Base-by-base conservation (phyloP, 2,888 invertebrate species). In the Oxyteleia sp. region DNA sequence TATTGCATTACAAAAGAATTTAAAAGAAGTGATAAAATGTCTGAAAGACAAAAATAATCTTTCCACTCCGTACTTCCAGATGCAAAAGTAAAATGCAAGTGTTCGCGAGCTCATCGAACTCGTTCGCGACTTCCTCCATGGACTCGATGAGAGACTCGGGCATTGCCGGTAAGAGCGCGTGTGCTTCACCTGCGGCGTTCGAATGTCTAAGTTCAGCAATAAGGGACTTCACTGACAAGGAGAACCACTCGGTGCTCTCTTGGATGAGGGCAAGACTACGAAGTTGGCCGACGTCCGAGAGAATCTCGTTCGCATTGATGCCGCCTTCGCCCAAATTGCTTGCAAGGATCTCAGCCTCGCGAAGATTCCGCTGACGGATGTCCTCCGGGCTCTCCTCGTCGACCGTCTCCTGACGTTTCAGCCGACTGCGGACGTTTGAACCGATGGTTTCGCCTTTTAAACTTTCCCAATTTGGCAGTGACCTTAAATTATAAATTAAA, bases 261-360 rank as follows among this genome's bases (percentile, higher is more conserved):
- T 98, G 98, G 41, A 99, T 94, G 85, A 98, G 96, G 0, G 98
- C 98, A 13, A 99, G 94, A 86, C 97, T 97, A 66, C 96, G 96
- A 53, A 99, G 94, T 85, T 97, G 96, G 72, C 95, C 95, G 86
- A 97, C 96, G 91, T 99, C 98, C 0, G 96, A 96, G 20, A 99
- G 95, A 79, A 99, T 97, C 94, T 99, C 98, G 72, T 96, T 96
- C 43, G 96, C 95, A 0, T 96, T 95, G 18, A 98, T 97, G 23
- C 97, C 96, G 4, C 97, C 97, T 91, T 98, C 98, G 3, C 98
- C 98, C 15, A 98, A 94, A 91, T 98, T 99, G 74, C 97, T 97
- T 13, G 98, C 98, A 8, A 99, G 94, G 90, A 99, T 98, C 92
- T 98, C 98, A 0, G 98, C 98, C 93, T 99, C 99, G 66, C 98